Base-by-base conservation (phyloP, 2,797 vertebrate genomes). In the Gallinago nigripennis region DNA sequence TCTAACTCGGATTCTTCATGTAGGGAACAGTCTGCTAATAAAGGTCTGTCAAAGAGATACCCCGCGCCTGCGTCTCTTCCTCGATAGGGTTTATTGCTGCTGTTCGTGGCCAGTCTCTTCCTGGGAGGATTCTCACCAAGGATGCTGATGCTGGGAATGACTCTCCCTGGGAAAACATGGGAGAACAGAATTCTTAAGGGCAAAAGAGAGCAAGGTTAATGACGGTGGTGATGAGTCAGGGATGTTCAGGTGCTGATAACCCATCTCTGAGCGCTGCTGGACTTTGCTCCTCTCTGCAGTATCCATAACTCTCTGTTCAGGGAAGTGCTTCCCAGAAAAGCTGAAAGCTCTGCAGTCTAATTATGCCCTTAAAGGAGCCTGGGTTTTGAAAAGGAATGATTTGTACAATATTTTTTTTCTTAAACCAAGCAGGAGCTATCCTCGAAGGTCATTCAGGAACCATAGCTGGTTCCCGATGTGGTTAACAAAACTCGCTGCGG, bases 1-100 rank as follows among this genome's bases (percentile, higher is more conserved):
- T 95, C 94, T 95, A 96, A 94, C 95, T 86, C 2, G 63, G 94
- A 97, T 95, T 96, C 95, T 97, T 97, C 96, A 89, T 91, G 94
- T 92, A 96, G 96, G 95, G 96, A 97, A 95, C 94, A 96, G 95
- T 97, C 97, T 97, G 97, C 97, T 98, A 98, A 98, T 98, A 98
- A 98, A 98, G 96, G 95, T 95, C 95, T 98, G 97, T 97, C 93
- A 95, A 96, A 98, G 95, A 96, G 91, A 82, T 63, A 21, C 25
- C 9, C 3, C 0, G 16, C 43, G 51, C 66, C 68, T 63, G 51
- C 6, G 1, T 58, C 30, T 91, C 43, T 78, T 75, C 33, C 23
- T 81, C 0, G 0, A 3, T 57, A 0, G 1, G n/a, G 5, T 33
- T 56, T 28, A 2, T 54, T 79, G 54, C 18, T 86, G 63, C 45